phyloP scores from a whole-genome alignment of 2,888 invertebrate species.

The Trachelus troglodyta region DNA sequence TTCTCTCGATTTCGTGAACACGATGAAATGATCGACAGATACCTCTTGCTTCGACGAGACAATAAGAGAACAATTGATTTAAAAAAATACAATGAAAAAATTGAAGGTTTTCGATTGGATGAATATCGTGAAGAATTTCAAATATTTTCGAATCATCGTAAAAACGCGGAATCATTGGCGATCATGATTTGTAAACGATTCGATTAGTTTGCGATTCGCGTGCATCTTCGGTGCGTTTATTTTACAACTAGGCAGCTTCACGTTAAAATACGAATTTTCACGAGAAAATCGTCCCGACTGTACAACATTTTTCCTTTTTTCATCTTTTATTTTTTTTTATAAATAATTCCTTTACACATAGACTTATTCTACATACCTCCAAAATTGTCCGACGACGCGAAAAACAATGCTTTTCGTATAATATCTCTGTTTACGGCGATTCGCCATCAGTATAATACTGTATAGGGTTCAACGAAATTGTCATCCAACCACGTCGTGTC shows the following conservation, averaged over 20 bases:
- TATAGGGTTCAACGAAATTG: conserved; percentile 17
- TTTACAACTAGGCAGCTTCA: neutral
- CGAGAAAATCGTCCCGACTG: conserved; percentile 45
- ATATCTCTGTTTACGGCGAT: conserved; percentile 37
- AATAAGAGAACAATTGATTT: neutral
- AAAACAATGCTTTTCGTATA: conserved; percentile 24
- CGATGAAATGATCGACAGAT: neutral
- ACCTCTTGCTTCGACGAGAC: neutral
- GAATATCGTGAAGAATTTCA: neutral
- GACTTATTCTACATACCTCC: conserved; percentile 38
- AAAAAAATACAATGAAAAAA: neutral
- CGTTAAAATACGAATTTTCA: conserved; percentile 30
- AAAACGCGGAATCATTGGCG: too few relatives aligned
- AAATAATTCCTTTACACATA: conserved; percentile 57
- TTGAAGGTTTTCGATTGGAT: neutral
- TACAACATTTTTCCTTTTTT: conserved; percentile 40
- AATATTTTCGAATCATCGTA: neutral
- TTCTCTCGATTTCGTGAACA: neutral
- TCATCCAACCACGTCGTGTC: neutral
- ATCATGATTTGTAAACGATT: neutral
- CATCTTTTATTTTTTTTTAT: conserved; percentile 34
- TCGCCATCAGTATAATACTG: conserved; percentile 53
- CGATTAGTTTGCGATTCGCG: neutral
- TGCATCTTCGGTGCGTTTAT: neutral
- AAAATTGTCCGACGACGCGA: conserved; percentile 4